Evolutionary conservation across 2,888 invertebrate species (phyloP).

Genomic region (Taphrorychus bicolor): DNA sequence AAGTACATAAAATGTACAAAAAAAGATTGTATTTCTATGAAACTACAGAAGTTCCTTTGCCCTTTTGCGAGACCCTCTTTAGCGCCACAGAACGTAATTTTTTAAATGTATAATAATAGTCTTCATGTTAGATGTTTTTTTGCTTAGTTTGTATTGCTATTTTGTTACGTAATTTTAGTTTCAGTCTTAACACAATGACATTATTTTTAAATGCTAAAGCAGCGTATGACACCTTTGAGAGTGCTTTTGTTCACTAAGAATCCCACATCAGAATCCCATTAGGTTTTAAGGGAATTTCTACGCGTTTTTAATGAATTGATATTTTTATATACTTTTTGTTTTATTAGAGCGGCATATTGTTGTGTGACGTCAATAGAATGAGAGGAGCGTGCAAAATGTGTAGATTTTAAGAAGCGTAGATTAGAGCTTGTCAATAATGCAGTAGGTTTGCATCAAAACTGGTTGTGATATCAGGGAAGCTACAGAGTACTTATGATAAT

Average conservation of each 20-base stretch:
- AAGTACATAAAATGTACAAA: background rate
- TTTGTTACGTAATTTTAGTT: background rate
- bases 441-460: conserved; percentile 4
- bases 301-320: background rate
- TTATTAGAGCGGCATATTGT: too few species aligned
- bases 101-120: too few species aligned
- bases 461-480: background rate
- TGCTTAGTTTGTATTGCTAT: background rate
- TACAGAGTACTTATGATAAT: background rate
- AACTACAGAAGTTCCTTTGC: background rate
- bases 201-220: background rate
- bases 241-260: background rate
- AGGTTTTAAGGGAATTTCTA: background rate
- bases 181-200: background rate
- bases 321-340: background rate
- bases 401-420: too few species aligned
- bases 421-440: too few species aligned
- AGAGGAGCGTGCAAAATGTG: too few species aligned
- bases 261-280: background rate
- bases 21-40: too few species aligned
- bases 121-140: too few species aligned
- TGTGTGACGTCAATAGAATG: too few species aligned
- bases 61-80: background rate
- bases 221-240: background rate
- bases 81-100: background rate